These are phyloP conservation scores for Nestor notabilis DNA, from an alignment of 2,113 vertebrate species.

Conservation along the genomic window DNA sequence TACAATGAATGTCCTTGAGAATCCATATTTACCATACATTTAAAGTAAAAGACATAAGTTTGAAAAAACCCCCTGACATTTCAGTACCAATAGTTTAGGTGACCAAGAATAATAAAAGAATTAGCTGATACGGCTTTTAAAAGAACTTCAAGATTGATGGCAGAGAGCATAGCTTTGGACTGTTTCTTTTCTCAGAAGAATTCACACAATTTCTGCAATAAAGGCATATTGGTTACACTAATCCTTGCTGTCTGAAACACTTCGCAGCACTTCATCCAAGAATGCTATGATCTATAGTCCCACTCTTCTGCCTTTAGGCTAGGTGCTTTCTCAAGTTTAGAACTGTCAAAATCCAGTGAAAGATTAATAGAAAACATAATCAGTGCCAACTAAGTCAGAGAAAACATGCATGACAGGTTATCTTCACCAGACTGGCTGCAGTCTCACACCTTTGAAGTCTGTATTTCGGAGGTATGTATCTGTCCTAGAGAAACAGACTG, in stretches of 20 bases:
- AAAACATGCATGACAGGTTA: background rate
- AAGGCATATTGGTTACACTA: background rate
- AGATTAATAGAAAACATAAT: slow-evolving; percentile 10
- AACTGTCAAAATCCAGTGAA: slow-evolving; percentile 12
- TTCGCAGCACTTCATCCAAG: background rate
- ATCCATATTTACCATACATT: background rate
- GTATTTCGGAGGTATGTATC: background rate
- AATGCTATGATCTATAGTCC: slow-evolving; percentile 5
- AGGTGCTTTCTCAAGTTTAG: slow-evolving; percentile 23
- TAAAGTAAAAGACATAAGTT: background rate
- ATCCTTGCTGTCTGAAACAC: background rate
- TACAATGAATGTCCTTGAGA: background rate
- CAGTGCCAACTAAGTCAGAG: background rate
- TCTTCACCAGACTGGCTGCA: background rate
- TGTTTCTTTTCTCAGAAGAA: background rate
- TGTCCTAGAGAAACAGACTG: background rate
- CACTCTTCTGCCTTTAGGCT: slow-evolving; percentile 9
- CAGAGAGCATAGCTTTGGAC: background rate
- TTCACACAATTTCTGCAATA: background rate
- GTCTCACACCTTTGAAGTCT: background rate
- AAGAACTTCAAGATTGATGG: background rate
- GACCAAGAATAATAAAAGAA: background rate
- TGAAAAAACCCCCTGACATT: background rate
- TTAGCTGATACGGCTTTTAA: background rate
- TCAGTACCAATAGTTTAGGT: background rate